Evolutionary conservation across 2,113 vertebrate species (phyloP).

Genomic region (Pipa parva): DNA sequence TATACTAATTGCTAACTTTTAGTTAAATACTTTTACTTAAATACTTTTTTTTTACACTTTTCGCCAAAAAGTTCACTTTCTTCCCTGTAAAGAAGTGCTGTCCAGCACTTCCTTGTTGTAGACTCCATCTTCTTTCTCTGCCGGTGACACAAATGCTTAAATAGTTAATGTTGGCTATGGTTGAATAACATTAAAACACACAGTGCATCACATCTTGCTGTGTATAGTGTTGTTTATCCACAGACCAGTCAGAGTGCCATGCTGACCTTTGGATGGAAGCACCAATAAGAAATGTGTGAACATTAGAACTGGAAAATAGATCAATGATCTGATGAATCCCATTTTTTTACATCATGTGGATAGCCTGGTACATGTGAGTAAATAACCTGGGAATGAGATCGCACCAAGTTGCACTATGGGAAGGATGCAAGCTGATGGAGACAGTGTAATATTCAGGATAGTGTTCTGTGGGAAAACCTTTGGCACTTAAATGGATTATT

Average conservation of each 20-base stretch:
- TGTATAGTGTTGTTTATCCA: background rate
- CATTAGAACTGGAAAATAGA: background rate
- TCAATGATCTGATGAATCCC: background rate
- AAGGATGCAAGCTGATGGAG: too few species aligned
- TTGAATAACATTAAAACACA: background rate
- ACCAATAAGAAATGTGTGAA: background rate
- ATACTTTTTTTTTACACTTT: too few species aligned
- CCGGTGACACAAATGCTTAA: too few species aligned
- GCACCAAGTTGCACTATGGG: background rate
- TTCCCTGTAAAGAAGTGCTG: too few species aligned
- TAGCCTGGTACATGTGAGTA: background rate
- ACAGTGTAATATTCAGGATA: too few species aligned
- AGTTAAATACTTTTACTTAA: too few species aligned
- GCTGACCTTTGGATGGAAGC: background rate
- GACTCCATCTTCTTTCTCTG: too few species aligned
- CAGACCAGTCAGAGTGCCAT: background rate
- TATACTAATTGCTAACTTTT: too few species aligned
- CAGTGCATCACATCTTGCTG: background rate
- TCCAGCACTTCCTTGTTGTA: too few species aligned
- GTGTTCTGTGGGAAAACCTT: too few species aligned
- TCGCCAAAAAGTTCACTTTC: too few species aligned
- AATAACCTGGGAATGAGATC: background rate
- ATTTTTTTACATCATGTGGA: background rate
- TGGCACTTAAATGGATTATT: too few species aligned
- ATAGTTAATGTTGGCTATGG: background rate